Evolutionary conservation across 2,888 invertebrate species (phyloP).

Genomic region (Rosalia funebris): DNA sequence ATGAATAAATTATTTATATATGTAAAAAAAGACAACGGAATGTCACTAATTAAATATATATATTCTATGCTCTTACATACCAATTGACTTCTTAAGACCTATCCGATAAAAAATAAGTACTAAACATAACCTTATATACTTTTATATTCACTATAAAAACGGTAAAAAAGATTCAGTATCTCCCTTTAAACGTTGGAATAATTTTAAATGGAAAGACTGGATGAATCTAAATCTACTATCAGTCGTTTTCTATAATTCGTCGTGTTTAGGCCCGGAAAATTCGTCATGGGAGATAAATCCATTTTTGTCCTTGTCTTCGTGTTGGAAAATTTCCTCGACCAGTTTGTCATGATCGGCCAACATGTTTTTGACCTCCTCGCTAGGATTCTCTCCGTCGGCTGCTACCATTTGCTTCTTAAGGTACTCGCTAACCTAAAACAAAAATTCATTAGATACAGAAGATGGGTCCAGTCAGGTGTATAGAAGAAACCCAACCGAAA

Average conservation of each 20-base stretch:
- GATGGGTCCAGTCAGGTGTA: neutral
- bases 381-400: slow-evolving; percentile 77
- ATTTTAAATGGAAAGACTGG: slow-evolving; percentile 25
- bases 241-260: slow-evolving; percentile 80
- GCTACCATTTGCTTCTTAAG: slow-evolving; percentile 91
- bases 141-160: slow-evolving; percentile 26
- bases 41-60: neutral
- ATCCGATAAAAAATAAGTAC: slow-evolving; percentile 16
- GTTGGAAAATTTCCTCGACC: slow-evolving; percentile 96
- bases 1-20: slow-evolving; percentile 30
- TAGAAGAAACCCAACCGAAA: neutral
- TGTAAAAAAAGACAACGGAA: slow-evolving; percentile 2
- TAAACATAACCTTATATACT: slow-evolving; percentile 10
- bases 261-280: slow-evolving; percentile 97
- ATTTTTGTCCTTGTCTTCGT: slow-evolving; percentile 96
- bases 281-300: slow-evolving; percentile 96
- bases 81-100: slow-evolving; percentile 11
- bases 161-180: slow-evolving; percentile 11
- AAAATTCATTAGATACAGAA: neutral
- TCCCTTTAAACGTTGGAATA: slow-evolving; percentile 7
- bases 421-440: slow-evolving; percentile 85
- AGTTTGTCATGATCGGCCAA: slow-evolving; percentile 90
- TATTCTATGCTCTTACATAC: neutral
- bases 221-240: slow-evolving; percentile 20
- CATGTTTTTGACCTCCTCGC: slow-evolving; percentile 84